Conservation (phyloP, 2,113 vertebrate genomes). For the Phyllopteryx taeniolatus region DNA sequence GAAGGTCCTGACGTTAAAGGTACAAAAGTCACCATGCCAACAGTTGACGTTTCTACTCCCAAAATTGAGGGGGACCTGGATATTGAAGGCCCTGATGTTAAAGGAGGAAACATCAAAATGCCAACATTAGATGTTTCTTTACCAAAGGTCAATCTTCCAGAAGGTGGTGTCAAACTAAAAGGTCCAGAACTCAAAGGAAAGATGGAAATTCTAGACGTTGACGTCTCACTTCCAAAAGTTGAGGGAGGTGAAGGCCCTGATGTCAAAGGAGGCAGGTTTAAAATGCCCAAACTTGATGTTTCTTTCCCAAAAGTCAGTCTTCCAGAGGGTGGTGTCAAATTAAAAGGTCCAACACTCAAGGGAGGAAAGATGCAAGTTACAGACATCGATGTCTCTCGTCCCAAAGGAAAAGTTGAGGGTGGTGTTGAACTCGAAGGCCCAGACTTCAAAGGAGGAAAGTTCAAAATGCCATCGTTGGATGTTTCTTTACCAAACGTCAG, state of each 20-base stretch:
- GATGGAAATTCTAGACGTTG: neutral
- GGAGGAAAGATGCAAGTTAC: neutral
- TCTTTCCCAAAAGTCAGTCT: conserved; percentile 38
- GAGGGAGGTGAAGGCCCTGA: conserved; percentile 14
- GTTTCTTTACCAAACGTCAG: conserved; percentile 55
- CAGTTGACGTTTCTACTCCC: conserved; percentile 48
- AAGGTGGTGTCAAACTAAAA: conserved; percentile 12
- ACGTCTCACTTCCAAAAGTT: conserved; percentile 38
- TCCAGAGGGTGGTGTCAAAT: conserved; percentile 21
- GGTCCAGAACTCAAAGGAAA: conserved; percentile 7
- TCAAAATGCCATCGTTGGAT: conserved; percentile 42
- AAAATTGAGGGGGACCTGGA: conserved; percentile 29
- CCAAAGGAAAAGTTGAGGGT: conserved; percentile 41
- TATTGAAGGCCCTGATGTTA: conserved; percentile 2
- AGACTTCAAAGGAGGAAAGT: conserved; percentile 13
- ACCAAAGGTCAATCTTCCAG: conserved; percentile 27
- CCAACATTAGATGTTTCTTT: conserved; percentile 3
- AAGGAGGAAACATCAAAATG: neutral
- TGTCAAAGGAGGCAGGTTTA: conserved; percentile 43
- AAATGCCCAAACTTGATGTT: conserved; percentile 38
- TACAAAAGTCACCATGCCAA: conserved; percentile 53
- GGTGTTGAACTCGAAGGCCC: conserved; percentile 12
- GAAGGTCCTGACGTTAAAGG: conserved; percentile 38
- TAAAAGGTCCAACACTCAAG: conserved; percentile 21
- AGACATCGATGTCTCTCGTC: conserved; percentile 15